Conservation (phyloP, 2,888 invertebrate genomes). For the Incurvaria masculella region DNA sequence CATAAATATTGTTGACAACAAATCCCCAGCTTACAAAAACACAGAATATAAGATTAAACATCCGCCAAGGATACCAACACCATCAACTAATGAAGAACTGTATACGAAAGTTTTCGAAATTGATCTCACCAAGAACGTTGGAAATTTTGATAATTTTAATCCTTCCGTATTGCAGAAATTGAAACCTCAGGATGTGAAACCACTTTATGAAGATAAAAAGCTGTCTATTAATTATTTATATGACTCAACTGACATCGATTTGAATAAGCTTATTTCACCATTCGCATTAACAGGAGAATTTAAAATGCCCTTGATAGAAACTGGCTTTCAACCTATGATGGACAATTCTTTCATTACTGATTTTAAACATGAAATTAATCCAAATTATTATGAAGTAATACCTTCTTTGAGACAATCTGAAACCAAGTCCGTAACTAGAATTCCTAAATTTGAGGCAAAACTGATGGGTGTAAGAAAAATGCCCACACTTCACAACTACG, state of each 20-base stretch:
- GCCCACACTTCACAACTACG: constrained; percentile 45
- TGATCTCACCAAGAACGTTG: constrained; percentile 7
- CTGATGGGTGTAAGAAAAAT: too few relatives aligned
- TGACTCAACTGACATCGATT: constrained; percentile 30
- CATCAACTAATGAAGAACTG: constrained; percentile 1
- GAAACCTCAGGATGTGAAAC: not conserved
- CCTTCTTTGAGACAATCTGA: too few relatives aligned
- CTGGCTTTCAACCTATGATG: constrained; percentile 14
- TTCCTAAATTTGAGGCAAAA: constrained; percentile 5
- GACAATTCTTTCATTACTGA: constrained; percentile 16
- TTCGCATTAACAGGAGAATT: constrained; percentile 7
- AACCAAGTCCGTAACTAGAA: constrained; percentile 11
- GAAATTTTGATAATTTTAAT: constrained; percentile 2
- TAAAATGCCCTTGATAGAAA: constrained; percentile 11
- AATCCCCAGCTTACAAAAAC: not conserved
- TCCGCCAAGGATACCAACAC: too few relatives aligned
- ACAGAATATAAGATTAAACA: not conserved
- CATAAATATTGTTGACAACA: not conserved
- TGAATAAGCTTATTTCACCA: constrained; percentile 24
- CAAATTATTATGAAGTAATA: too few relatives aligned
- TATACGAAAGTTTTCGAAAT: constrained; percentile 7
- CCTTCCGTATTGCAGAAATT: not conserved
- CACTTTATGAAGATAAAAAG: constrained; percentile 19
- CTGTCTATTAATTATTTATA: constrained; percentile 30
- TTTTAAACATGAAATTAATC: too few relatives aligned